Percentiles rank a stretch among this genome's conserved stretches.
Evolutionary conservation across 2,113 vertebrate genomes (phyloP).

Genomic region (Solea senegalensis): DNA sequence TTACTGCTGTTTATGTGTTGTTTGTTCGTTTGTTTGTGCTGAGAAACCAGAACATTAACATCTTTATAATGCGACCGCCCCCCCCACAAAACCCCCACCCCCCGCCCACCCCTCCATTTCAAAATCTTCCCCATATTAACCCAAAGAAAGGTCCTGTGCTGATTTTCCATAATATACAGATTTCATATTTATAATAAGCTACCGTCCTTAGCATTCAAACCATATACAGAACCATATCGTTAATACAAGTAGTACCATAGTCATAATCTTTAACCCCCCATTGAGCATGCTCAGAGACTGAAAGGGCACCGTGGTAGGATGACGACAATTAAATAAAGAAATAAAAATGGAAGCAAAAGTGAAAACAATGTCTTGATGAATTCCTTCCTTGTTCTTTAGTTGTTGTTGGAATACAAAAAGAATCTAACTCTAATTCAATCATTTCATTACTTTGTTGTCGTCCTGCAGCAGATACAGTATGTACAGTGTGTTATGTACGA

Average conservation of each 20-base stretch:
- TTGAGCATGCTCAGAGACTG: slow-evolving; percentile 84
- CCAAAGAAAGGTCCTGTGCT: slow-evolving; percentile 84
- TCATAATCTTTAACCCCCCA: slow-evolving; percentile 74
- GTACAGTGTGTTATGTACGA: slow-evolving; percentile 18
- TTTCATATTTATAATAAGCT: slow-evolving; percentile 87
- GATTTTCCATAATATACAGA: slow-evolving; percentile 86
- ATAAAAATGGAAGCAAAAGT: slow-evolving; percentile 46
- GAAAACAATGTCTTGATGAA: slow-evolving; percentile 44
- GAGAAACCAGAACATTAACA: slow-evolving; percentile 84
- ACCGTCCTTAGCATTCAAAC: slow-evolving; percentile 87
- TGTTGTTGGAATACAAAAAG: background rate
- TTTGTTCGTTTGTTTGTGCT: slow-evolving; percentile 78
- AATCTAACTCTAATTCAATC: background rate
- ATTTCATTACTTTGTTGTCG: slow-evolving; percentile 13
- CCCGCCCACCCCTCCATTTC: slow-evolving; percentile 39
- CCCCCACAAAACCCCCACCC: background rate
- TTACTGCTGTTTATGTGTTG: slow-evolving; percentile 71
- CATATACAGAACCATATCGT: slow-evolving; percentile 83
- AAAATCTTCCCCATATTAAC: slow-evolving; percentile 64
- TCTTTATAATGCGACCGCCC: slow-evolving; percentile 74
- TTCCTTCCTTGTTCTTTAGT: slow-evolving; percentile 8
- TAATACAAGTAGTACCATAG: slow-evolving; percentile 82
- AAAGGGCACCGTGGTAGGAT: slow-evolving; percentile 75
- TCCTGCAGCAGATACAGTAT: background rate
- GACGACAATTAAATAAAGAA: slow-evolving; percentile 38